Evolutionary conservation across 2,113 vertebrate species (phyloP).

Genomic region (Anoplopoma fimbria): DNA sequence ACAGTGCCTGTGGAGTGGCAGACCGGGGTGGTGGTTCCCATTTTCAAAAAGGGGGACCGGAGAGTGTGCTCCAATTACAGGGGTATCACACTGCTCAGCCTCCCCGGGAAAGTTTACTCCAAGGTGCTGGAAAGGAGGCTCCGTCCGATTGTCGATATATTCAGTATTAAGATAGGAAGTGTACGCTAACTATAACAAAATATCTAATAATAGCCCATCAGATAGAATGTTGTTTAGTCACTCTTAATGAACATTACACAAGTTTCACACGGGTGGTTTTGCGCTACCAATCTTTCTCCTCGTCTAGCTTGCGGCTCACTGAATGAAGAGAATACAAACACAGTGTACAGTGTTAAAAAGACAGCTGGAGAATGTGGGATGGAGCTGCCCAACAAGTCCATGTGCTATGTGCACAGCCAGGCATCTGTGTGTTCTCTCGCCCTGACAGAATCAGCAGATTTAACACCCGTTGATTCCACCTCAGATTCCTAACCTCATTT

Average conservation of each 20-base stretch:
- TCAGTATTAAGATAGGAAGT: background rate
- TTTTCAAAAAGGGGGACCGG: no score
- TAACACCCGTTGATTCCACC: constrained; percentile 73
- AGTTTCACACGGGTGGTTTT: constrained; percentile 7
- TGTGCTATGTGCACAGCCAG: constrained; percentile 21
- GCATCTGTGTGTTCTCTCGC: constrained; percentile 52
- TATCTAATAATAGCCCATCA: background rate
- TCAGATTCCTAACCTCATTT: constrained; percentile 82
- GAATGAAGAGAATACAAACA: constrained; percentile 14
- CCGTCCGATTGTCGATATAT: no score
- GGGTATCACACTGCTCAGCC: no score
- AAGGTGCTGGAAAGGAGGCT: no score
- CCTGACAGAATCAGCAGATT: constrained; percentile 76
- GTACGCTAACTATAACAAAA: background rate
- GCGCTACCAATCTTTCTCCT: background rate
- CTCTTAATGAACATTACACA: background rate
- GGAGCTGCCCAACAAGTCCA: constrained; percentile 28
- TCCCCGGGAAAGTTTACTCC: no score
- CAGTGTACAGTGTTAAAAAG: constrained; percentile 1
- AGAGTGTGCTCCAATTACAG: no score
- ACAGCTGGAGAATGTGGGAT: constrained; percentile 10
- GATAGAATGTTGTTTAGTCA: constrained; percentile 1
- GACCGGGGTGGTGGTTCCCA: no score
- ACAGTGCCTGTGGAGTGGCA: no score
- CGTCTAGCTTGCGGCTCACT: background rate